Evolutionary conservation across 2,888 invertebrate genomes (phyloP).

Genomic region (Microplitis manilae): DNA sequence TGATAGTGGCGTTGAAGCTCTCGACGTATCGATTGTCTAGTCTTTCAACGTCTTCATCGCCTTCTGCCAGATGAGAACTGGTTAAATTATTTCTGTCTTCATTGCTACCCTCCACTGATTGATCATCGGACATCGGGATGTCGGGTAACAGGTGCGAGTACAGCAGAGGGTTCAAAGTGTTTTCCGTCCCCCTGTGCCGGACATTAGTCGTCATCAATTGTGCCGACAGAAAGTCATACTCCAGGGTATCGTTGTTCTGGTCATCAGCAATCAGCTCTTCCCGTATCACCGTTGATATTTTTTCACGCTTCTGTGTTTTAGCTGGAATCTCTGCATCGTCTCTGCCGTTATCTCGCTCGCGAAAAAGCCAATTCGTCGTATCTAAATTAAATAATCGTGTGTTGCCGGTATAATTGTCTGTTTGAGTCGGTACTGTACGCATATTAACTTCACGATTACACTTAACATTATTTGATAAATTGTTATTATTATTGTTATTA

Average conservation of each 20-base stretch:
- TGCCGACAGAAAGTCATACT: conserved; percentile 62
- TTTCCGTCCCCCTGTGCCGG: conserved; percentile 62
- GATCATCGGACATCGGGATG: conserved; percentile 38
- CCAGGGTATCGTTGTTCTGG: conserved; percentile 51
- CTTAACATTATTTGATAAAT: conserved; percentile 52
- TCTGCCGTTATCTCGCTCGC: conserved; percentile 26
- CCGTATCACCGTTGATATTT: conserved; percentile 61
- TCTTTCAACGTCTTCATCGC: conserved; percentile 59
- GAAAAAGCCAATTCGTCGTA: conserved; percentile 26
- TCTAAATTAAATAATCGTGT: conserved; percentile 34
- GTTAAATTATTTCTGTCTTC: conserved; percentile 16
- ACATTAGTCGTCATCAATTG: conserved; percentile 63
- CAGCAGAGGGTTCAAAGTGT: conserved; percentile 65
- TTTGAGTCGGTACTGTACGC: conserved; percentile 52
- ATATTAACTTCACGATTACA: conserved; percentile 52
- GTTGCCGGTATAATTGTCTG: conserved; percentile 48
- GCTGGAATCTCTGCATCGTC: conserved; percentile 43
- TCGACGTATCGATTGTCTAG: conserved; percentile 63
- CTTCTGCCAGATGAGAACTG: conserved; percentile 51
- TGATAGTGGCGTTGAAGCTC: conserved; percentile 58
- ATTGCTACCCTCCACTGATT: conserved; percentile 20
- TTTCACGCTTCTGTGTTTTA: conserved; percentile 48
- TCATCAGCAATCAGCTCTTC: conserved; percentile 64
- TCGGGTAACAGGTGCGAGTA: conserved; percentile 66
- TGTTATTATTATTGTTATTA: conserved; percentile 52